phyloP scores from a whole-genome alignment of 2,113 vertebrate species.

The Uria aalge region DNA sequence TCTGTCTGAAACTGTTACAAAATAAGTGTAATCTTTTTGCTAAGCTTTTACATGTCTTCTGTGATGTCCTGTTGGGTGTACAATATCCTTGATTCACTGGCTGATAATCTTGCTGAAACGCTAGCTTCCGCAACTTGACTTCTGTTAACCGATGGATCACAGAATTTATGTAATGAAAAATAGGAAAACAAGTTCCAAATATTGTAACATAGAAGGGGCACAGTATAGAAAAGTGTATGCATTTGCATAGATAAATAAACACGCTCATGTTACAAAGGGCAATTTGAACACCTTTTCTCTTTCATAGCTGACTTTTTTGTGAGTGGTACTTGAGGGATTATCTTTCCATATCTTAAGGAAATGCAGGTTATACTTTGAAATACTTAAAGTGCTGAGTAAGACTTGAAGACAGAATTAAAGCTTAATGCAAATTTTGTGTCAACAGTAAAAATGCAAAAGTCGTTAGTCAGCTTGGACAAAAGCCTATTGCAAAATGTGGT shows the following conservation, averaged over 20 bases:
- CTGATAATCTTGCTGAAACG: neutral
- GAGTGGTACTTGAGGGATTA: too few species aligned
- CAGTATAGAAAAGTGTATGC: too few species aligned
- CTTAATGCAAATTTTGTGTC: neutral
- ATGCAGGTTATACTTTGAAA: neutral
- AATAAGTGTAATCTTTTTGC: neutral
- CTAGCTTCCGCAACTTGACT: neutral
- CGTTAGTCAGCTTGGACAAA: neutral
- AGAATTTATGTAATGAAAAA: neutral
- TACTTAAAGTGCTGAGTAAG: neutral
- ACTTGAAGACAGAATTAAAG: neutral
- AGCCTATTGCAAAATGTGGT: neutral
- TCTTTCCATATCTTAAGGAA: neutral
- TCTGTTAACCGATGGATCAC: neutral
- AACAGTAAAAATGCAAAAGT: neutral
- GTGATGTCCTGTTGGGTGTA: neutral
- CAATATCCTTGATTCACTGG: neutral
- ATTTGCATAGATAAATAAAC: rapidly evolving
- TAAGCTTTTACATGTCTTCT: neutral
- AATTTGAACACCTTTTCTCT: neutral
- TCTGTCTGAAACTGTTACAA: rapidly evolving
- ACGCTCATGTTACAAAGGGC: neutral
- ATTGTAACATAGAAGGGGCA: rapidly evolving
- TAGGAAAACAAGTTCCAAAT: neutral
- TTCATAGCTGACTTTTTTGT: neutral